Conservation (phyloP, 64 coral and sea anemone genomes). For the Pocillopora verrucosa region DNA sequence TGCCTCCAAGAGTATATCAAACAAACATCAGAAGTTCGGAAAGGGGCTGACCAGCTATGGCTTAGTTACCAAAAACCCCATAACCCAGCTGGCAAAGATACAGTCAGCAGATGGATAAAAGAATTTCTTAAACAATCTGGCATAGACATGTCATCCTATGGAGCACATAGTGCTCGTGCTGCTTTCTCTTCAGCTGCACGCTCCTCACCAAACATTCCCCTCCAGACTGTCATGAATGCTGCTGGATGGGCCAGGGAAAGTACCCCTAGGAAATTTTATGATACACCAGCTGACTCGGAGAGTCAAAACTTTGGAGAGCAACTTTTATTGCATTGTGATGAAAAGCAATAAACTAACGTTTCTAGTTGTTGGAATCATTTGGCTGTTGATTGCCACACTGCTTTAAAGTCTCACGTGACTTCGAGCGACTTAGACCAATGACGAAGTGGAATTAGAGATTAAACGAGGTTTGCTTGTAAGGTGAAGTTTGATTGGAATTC, state of each 20-base stretch:
- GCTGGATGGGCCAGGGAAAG: constrained; percentile 18
- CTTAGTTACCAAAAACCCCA: constrained; percentile 53
- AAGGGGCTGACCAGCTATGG: constrained; percentile 38
- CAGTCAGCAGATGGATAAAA: constrained; percentile 36
- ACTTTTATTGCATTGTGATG: too few relatives aligned
- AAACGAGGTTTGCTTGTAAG: too few relatives aligned
- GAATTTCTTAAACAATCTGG: background rate
- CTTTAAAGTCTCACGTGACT: too few relatives aligned
- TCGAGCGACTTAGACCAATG: too few relatives aligned
- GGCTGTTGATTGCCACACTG: too few relatives aligned
- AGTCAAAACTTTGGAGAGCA: too few relatives aligned
- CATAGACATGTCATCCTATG: background rate
- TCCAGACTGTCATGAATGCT: background rate
- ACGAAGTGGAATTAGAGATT: too few relatives aligned
- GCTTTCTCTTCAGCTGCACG: constrained; percentile 43
- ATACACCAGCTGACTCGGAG: background rate
- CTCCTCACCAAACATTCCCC: background rate
- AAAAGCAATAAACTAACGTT: too few relatives aligned
- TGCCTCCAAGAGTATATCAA: constrained; percentile 23
- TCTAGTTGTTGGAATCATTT: too few relatives aligned
- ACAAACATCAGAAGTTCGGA: constrained; percentile 10
- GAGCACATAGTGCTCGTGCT: constrained; percentile 29
- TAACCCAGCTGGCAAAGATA: constrained; percentile 15
- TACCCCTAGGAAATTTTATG: constrained; percentile 16
- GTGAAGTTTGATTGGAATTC: too few relatives aligned